Evolutionary conservation across 2,113 vertebrate genomes (phyloP).

Genomic region (Camelus bactrianus): DNA sequence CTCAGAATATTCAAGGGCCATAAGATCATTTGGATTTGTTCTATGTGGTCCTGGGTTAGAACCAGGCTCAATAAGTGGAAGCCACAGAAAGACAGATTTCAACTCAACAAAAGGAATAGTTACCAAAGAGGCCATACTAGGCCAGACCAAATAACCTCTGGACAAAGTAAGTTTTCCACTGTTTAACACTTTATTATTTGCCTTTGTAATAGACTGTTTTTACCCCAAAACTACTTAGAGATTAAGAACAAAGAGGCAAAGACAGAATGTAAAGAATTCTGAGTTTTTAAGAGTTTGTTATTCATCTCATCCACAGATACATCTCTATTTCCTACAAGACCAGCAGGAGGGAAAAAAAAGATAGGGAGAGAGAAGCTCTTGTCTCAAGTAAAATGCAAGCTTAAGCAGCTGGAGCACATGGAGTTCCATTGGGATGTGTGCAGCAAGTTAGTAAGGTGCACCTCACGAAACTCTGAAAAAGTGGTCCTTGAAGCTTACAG

Average conservation of each 20-base stretch:
- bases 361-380: background rate
- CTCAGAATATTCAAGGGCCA: background rate
- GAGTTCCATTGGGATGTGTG: background rate
- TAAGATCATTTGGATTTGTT: background rate
- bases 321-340: background rate
- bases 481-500: background rate
- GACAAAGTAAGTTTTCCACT: background rate
- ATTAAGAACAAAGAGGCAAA: constrained; percentile 1
- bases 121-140: background rate
- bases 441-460: background rate
- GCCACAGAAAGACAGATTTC: constrained; percentile 24
- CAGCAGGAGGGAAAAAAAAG: background rate
- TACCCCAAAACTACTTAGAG: background rate
- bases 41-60: background rate
- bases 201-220: background rate
- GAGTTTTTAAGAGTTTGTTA: background rate
- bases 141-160: background rate
- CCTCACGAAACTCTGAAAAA: background rate
- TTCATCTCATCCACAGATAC: background rate
- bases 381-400: background rate
- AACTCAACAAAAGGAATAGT: background rate
- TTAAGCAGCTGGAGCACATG: background rate
- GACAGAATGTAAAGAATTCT: background rate
- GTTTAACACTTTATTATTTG: background rate
- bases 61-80: background rate